Base-by-base conservation (phyloP, 1,140 invertebrate genomes). In the Brachionus angularis region DNA sequence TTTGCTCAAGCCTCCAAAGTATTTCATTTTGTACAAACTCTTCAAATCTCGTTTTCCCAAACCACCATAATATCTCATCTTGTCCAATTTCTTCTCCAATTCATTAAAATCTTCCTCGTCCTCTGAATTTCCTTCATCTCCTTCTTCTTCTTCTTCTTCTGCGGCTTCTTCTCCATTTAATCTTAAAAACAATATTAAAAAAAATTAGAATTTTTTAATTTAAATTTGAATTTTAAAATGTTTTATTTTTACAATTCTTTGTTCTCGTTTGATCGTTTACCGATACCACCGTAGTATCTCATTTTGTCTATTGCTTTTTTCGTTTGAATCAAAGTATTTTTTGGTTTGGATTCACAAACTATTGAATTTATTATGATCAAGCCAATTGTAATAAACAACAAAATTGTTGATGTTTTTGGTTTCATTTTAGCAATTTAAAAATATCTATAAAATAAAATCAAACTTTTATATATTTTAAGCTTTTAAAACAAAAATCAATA, bases 11-110 rank as follows among this genome's bases (percentile, higher is more conserved):
- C 62, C 62, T 14, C 62, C 62, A 47, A 47, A 67, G 29, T 67
- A 67, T 47, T 50, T 67, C 62, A 67, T 67, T 50, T 47, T 67
- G 25, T 67, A 39, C 39, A 67, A 67, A 27, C 62, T 39, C 27
- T 67, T 67, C 23, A 31, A 16, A 67, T 25, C 29, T 67, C 62
- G 10, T 50, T 67, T 67, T 25, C 62, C 62, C 10, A 67, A 31
- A 18, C 14, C 62, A 47, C 62, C 62, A 36, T 25, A 67, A 33
- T 67, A 67, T 34, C 31, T 46, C 62, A 67, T 67, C 33, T 33
- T n/a, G 21, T 67, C 62, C 27, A 67, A 36, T 12, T 42, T 12
- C 29, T 50, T 67, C 2, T 33, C 21, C 8, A 67, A 3, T 27
- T 34, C 62, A 34, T 25, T 3, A 5, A 16, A 31, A 12, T 42